phyloP scores from a whole-genome alignment of 2,113 vertebrate genomes.

The Malaclemys terrapin region DNA sequence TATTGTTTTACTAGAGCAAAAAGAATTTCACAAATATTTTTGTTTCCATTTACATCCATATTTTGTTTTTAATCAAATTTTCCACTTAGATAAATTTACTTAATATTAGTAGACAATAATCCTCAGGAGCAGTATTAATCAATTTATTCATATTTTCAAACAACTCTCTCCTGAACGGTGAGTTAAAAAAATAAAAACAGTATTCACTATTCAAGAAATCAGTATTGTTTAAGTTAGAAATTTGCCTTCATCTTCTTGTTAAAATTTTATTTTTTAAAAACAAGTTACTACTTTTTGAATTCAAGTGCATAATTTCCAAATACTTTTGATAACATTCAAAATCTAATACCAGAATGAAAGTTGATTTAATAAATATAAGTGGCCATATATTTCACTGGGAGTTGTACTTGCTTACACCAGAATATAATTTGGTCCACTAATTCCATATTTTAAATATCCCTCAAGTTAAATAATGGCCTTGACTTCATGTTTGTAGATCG shows the following conservation, averaged over 20 bases:
- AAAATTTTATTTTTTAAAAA: not conserved
- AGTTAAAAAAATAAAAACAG: not conserved
- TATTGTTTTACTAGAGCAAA: not conserved
- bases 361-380: not conserved
- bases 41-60: not conserved
- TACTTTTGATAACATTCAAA: not conserved
- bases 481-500: not conserved
- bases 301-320: not conserved
- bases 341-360: not conserved
- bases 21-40: not conserved
- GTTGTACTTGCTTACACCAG: fast-evolving
- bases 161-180: not conserved
- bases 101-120: not conserved
- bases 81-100: not conserved
- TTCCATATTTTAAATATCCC: not conserved
- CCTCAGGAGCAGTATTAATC: not conserved
- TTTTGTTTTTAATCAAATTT: not conserved
- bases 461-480: not conserved
- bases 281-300: not conserved
- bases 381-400: not conserved
- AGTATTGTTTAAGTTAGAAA: not conserved
- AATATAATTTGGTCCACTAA: not conserved
- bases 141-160: not conserved
- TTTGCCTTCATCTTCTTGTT: not conserved
- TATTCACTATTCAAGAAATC: not conserved